phyloP scores from a whole-genome alignment of 2,113 vertebrate genomes.

The Chloebia gouldiae region DNA sequence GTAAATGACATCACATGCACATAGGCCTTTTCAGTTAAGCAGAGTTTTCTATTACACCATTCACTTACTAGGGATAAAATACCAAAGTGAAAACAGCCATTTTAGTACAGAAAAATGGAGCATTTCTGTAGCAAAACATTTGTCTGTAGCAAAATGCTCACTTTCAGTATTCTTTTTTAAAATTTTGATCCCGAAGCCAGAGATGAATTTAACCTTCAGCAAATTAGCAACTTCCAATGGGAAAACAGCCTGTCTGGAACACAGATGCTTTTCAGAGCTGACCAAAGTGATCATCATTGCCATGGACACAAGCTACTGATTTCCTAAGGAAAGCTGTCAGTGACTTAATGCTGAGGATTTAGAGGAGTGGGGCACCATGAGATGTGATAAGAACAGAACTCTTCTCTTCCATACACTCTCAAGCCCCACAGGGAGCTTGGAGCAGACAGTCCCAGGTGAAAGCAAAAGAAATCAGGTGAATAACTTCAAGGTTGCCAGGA shows the following conservation, averaged over 20 bases:
- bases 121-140: background rate
- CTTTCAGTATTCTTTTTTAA: background rate
- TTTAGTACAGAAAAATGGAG: background rate
- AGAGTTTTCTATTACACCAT: background rate
- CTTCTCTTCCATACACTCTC: background rate
- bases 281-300: background rate
- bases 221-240: slow-evolving; percentile 8
- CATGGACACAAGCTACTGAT: background rate
- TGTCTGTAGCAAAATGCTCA: background rate
- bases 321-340: background rate
- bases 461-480: slow-evolving; percentile 2
- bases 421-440: background rate
- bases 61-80: background rate
- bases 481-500: background rate
- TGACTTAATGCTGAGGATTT: background rate
- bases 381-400: background rate
- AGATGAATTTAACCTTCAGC: background rate
- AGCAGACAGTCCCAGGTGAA: background rate
- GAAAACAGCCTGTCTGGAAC: background rate
- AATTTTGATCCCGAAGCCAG: background rate
- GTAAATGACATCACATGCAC: background rate
- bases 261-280: background rate
- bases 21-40: background rate
- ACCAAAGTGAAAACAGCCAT: background rate
- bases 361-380: background rate